phyloP scores from a whole-genome alignment of 2,797 vertebrate species.

The Rhinoraja longicauda region DNA sequence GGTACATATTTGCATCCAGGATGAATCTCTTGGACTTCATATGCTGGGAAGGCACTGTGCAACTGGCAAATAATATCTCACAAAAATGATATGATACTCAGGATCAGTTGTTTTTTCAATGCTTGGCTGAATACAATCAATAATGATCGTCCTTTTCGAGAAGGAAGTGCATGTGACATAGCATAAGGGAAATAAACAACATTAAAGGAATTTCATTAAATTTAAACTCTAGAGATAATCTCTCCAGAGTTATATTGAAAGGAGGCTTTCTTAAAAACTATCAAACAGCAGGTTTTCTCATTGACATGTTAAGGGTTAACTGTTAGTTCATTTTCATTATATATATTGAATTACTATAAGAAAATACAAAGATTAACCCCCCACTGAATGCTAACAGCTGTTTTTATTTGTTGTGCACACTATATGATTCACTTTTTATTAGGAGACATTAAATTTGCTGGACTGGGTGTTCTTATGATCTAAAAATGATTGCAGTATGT shows the following conservation, averaged over 20 bases:
- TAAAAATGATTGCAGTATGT: conserved; percentile 25
- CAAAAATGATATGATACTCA: neutral
- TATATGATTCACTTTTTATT: conserved; percentile 11
- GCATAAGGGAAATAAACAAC: neutral
- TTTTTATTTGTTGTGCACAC: conserved; percentile 36
- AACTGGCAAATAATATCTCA: neutral
- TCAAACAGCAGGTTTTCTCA: neutral
- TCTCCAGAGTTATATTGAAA: neutral
- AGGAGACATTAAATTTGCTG: conserved; percentile 34
- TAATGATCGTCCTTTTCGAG: neutral
- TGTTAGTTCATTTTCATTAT: neutral
- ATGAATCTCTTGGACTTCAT: neutral
- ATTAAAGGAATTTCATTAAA: neutral
- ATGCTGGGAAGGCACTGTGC: neutral
- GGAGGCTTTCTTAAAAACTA: neutral
- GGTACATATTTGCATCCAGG: neutral
- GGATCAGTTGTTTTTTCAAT: neutral
- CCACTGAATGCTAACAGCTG: conserved; percentile 35
- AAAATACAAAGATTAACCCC: conserved; percentile 31
- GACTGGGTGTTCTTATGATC: conserved; percentile 1
- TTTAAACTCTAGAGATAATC: too few species aligned
- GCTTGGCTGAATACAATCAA: neutral
- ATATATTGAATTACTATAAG: neutral
- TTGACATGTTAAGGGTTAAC: neutral
- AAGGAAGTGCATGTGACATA: neutral